Conservation (phyloP, 1,140 invertebrate genomes). For the Phymorhynchus buccinoides region DNA sequence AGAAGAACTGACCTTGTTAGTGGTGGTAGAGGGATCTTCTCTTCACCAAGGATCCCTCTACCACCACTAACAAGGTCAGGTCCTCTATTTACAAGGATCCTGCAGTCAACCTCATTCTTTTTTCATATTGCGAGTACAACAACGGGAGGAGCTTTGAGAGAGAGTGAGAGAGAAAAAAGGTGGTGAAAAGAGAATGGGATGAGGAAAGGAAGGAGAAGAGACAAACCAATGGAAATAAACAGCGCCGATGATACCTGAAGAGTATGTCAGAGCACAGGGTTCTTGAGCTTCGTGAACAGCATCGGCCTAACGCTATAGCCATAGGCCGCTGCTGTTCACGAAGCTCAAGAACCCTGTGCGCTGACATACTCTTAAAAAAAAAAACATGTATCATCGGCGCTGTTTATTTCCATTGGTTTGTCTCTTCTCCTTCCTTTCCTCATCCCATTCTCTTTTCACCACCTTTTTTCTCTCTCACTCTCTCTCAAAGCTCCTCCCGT, state of each 20-base stretch:
- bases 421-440: background rate
- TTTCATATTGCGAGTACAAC: no score
- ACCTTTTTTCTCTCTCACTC: background rate
- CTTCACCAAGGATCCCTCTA: no score
- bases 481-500: no score
- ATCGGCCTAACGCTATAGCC: slow-evolving; percentile 98
- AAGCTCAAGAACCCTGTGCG: slow-evolving; percentile 90
- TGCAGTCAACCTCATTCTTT: no score
- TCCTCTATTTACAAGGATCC: no score
- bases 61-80: no score
- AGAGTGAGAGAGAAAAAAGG: no score
- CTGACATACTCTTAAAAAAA: slow-evolving; percentile 80
- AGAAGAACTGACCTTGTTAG: no score
- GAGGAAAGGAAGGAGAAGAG: background rate
- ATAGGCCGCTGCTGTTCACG: slow-evolving; percentile 97
- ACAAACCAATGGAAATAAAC: background rate
- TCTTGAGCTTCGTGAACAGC: slow-evolving; percentile 96
- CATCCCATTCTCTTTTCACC: background rate
- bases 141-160: no score
- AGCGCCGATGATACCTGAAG: slow-evolving; percentile 63
- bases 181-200: no score
- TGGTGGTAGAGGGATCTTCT: no score
- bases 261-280: slow-evolving; percentile 85
- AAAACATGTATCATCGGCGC: slow-evolving; percentile 66
- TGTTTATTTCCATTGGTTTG: background rate